Percentiles rank a stretch among this genome's conserved stretches.
These are phyloP conservation scores for Crotalus viridis DNA, from an alignment of 2,113 vertebrate species.

Conservation along the genomic window DNA sequence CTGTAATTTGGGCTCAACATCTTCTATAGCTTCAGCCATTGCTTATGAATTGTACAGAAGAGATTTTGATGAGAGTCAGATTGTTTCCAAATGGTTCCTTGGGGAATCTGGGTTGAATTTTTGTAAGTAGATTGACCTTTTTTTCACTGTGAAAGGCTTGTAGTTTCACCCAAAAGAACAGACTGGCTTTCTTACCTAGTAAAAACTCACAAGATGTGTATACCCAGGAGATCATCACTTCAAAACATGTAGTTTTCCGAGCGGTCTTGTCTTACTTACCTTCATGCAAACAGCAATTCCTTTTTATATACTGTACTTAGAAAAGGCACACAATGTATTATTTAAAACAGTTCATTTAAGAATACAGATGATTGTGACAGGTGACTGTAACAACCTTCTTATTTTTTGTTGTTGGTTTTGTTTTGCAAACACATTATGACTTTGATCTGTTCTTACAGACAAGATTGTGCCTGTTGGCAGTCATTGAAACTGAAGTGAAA, in stretches of 20 bases:
- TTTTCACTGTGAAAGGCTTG: background rate
- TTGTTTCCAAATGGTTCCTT: background rate
- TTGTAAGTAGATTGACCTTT: background rate
- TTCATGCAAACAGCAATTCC: background rate
- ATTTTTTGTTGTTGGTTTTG: background rate
- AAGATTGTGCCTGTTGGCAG: background rate
- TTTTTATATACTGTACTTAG: background rate
- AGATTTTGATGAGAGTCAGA: background rate
- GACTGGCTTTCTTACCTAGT: background rate
- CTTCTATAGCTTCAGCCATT: background rate
- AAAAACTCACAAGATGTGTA: background rate
- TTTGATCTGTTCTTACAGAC: background rate
- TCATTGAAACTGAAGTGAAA: background rate
- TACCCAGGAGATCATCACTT: background rate
- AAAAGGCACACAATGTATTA: background rate
- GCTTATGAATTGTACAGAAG: background rate
- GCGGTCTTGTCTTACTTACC: background rate
- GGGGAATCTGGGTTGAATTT: background rate
- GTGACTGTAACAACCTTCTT: background rate
- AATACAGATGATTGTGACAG: background rate
- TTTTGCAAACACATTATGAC: conserved; percentile 6
- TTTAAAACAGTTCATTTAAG: background rate
- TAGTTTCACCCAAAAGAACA: background rate
- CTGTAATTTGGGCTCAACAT: background rate
- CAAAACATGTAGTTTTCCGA: background rate